Base-by-base conservation (phyloP, 35 echinoderm and acorn worm genomes). In the Patiria miniata region DNA sequence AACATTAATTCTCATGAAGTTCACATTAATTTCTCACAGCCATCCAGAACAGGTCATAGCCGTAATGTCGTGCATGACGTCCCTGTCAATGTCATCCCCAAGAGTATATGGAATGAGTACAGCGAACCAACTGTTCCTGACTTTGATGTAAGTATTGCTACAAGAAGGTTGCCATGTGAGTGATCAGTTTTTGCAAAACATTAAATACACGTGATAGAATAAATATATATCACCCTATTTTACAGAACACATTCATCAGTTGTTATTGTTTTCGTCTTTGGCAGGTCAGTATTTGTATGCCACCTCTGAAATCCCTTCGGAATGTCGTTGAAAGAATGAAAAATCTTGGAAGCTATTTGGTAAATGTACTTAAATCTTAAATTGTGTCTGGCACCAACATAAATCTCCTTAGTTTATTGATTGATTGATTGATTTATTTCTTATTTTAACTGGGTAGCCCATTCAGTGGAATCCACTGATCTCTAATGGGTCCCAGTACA, bases 241-340 rank as follows among this genome's bases (percentile, higher is more conserved):
- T 47, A 47, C 12, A 47, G 42, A 47, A 47, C 42, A 47, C 58
- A 15, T 30, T 61, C 34, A 32, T 26, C 26, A 30, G 65, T 73
- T 36, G 1, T 73, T 73, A 26, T 73, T 9, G 14, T 69, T 23
- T 73, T 73, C 78, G 17, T 39, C 30, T 9, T 40, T 57, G 38
- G 85, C 76, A 97, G 95, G 89, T 93, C 21, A 97, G 92, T 78
- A 90, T 97, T 40, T 61, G 61, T 34, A 97, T 97, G 95, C 95
- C 95, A 81, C 86, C 95, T 18, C 86, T 97, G 57, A 97, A 94
- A 82, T 83, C 87, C n/a, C 34, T 97, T 14, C 83, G 84, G 78
- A 97, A 78, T 73, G 92, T 97, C 21, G 82, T 89, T 32, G 95
- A 97, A 69, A 94, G 92, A 78, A 90, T 97, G 91, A 97, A 97